A percentile compares a stretch with the other conserved stretches of the same genome.
Evolutionary conservation across 2,113 vertebrate species (phyloP).

Genomic region (Actinemys pallida): DNA sequence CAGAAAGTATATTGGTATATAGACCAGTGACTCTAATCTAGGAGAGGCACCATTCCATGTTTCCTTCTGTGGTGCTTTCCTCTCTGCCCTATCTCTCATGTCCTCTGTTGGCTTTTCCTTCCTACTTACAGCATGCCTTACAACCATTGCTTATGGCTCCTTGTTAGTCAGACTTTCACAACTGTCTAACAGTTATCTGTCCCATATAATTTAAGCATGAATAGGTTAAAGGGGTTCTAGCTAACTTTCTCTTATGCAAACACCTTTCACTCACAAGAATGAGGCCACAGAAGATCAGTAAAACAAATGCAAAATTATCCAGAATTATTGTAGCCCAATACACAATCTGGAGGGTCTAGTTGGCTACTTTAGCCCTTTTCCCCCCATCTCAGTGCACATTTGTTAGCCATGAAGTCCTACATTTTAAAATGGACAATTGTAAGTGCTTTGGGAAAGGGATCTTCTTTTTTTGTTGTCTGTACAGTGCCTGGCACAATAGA

Average conservation of each 20-base stretch:
- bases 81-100: rapidly evolving
- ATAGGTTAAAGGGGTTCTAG: neutral
- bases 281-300: neutral
- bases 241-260: neutral
- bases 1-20: neutral
- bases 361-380: neutral
- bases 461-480: neutral
- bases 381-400: neutral
- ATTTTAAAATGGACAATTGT: neutral
- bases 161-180: neutral
- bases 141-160: neutral
- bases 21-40: neutral
- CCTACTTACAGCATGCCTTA: neutral
- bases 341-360: rapidly evolving
- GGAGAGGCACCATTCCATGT: neutral
- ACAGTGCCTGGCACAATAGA: neutral
- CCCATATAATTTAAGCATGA: neutral
- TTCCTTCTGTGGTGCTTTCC: neutral
- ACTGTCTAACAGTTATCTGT: neutral
- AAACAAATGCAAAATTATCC: neutral
- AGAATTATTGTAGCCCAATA: rapidly evolving
- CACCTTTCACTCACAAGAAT: neutral
- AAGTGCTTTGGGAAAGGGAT: neutral
- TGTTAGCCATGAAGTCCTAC: neutral
- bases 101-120: neutral